A percentile compares a stretch with the other conserved stretches of the same genome.
Conservation (phyloP, 2,888 invertebrate genomes). For the Hydropsyche betteni region DNA sequence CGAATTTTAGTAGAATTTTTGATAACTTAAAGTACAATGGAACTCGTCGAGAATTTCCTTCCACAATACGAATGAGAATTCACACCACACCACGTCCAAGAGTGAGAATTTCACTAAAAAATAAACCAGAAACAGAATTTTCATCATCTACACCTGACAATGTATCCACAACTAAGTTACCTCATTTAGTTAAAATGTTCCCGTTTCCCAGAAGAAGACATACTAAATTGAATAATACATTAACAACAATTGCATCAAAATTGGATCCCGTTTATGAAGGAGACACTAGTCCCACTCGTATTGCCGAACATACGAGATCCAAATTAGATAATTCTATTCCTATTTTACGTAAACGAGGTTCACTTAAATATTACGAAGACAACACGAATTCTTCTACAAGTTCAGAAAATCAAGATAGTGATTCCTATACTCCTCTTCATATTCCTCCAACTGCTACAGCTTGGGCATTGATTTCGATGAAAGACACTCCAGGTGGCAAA, state of each 20-base stretch:
- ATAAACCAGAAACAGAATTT: constrained; percentile 55
- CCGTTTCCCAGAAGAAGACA: constrained; percentile 46
- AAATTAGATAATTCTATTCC: constrained; percentile 64
- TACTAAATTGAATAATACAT: constrained; percentile 17
- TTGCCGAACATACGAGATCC: constrained; percentile 60
- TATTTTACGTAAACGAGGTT: constrained; percentile 64
- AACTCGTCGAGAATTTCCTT: constrained; percentile 53
- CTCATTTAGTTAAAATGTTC: constrained; percentile 49
- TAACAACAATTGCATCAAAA: constrained; percentile 63
- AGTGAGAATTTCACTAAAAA: constrained; percentile 53
- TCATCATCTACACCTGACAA: constrained; percentile 35
- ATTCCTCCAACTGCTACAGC: constrained; percentile 65
- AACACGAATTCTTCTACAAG: constrained; percentile 52
- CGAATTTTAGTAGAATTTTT: constrained; percentile 32
- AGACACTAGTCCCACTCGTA: constrained; percentile 59
- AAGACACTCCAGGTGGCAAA: constrained; percentile 57
- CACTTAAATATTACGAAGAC: constrained; percentile 60
- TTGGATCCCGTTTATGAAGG: constrained; percentile 64
- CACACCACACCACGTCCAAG: constrained; percentile 51
- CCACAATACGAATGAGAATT: constrained; percentile 52
- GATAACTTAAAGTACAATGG: constrained; percentile 47
- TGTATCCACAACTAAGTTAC: constrained; percentile 46
- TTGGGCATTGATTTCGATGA: constrained; percentile 65
- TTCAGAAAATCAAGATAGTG: constrained; percentile 51
- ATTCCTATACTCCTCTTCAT: constrained; percentile 57